Evolutionary conservation across 2,113 vertebrate species (phyloP).

Genomic region (Peromyscus maniculatus): DNA sequence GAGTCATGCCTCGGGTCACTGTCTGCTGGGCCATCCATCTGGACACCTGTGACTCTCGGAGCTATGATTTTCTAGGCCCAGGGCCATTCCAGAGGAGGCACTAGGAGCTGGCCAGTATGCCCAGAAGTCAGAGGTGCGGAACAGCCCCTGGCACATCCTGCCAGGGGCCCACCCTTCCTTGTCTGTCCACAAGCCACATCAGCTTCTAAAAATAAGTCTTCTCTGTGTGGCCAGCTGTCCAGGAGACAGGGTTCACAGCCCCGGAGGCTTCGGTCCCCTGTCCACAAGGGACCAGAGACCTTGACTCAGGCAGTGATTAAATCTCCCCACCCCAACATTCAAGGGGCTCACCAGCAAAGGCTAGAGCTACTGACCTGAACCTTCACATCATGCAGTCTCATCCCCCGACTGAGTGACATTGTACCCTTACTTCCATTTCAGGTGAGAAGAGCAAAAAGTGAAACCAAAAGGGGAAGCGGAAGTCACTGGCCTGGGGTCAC

Average conservation of each 20-base stretch:
- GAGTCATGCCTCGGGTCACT: too few species aligned
- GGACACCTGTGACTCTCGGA: neutral
- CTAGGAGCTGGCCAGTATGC: neutral
- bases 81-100: neutral
- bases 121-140: neutral
- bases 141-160: neutral
- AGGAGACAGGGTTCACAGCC: neutral
- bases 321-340: too few species aligned
- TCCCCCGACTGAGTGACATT: neutral
- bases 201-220: conserved; percentile 73
- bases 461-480: neutral
- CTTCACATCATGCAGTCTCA: neutral
- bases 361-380: neutral
- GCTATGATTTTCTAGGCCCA: neutral
- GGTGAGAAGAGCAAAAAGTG: neutral
- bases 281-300: neutral
- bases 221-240: conserved; percentile 32
- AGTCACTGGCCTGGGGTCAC: neutral
- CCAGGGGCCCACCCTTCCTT: neutral
- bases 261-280: conserved; percentile 4
- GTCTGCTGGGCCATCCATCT: neutral
- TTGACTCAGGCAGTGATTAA: neutral
- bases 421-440: neutral
- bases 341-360: neutral
- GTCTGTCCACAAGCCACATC: conserved; percentile 52